A percentile compares a stretch with the other conserved stretches of the same genome.
These are phyloP conservation scores for Phengaris alcon DNA, from an alignment of 2,888 invertebrate genomes.

Conservation along the genomic window DNA sequence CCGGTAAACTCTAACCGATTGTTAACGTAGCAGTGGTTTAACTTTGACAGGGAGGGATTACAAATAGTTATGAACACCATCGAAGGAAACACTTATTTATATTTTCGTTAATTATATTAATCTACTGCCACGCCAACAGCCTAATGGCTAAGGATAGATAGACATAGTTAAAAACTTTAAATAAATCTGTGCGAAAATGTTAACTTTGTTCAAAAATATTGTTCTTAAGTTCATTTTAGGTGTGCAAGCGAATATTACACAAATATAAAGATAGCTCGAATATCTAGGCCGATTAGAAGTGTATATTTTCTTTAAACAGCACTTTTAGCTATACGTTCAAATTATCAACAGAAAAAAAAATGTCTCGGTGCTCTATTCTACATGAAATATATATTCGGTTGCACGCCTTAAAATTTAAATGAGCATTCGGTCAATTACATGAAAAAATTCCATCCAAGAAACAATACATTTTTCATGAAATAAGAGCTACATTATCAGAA, in stretches of 20 bases:
- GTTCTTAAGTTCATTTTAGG: slow-evolving; percentile 3
- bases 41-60: slow-evolving; percentile 34
- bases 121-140: slow-evolving; percentile 38
- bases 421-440: not conserved
- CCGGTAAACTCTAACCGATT: not conserved
- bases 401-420: not conserved
- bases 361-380: not conserved
- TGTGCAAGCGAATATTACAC: slow-evolving; percentile 7
- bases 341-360: not conserved
- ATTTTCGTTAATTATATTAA: slow-evolving; percentile 33
- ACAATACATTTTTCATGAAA: not conserved
- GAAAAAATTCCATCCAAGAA: not conserved
- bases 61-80: slow-evolving; percentile 40
- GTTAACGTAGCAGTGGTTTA: slow-evolving; percentile 37
- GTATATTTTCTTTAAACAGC: too few relatives aligned
- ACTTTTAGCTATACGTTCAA: too few relatives aligned
- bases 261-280: not conserved
- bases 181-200: slow-evolving; percentile 24
- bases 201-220: slow-evolving; percentile 12
- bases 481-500: not conserved
- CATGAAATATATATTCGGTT: slow-evolving; percentile 2
- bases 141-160: not conserved
- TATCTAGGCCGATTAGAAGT: too few relatives aligned
- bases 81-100: slow-evolving; percentile 29
- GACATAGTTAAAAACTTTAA: not conserved